Evolutionary conservation across 2,888 invertebrate species (phyloP).

Genomic region (Bugulina stolonifera): DNA sequence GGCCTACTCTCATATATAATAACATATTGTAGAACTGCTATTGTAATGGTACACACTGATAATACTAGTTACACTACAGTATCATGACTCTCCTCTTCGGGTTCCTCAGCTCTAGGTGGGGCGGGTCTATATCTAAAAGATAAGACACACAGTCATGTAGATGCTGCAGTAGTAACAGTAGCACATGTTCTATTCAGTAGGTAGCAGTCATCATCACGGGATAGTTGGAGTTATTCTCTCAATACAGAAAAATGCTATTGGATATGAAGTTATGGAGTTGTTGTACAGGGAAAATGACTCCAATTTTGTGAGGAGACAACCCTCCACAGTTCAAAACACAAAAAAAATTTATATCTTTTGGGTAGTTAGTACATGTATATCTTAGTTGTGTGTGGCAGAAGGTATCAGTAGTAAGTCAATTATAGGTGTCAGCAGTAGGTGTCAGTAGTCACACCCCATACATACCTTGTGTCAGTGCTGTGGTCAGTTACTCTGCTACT

Average conservation of each 20-base stretch:
- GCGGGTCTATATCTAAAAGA: constrained; percentile 21
- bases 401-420: too few relatives aligned
- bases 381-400: too few relatives aligned
- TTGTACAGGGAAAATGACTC: not conserved
- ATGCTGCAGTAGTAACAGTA: not conserved
- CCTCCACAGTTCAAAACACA: too few relatives aligned
- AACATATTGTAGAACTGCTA: too few relatives aligned
- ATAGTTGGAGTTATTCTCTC: too few relatives aligned
- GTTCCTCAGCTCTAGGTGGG: not conserved
- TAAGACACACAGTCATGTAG: not conserved
- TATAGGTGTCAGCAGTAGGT: too few relatives aligned
- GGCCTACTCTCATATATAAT: too few relatives aligned
- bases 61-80: constrained; percentile 11
- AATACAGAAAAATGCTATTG: not conserved
- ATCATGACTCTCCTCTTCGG: not conserved
- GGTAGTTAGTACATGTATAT: too few relatives aligned
- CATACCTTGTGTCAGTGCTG: constrained; percentile 7
- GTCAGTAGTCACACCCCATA: not conserved
- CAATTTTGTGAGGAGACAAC: too few relatives aligned
- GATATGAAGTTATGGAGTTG: not conserved
- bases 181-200: not conserved
- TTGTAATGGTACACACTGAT: too few relatives aligned
- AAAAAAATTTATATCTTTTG: too few relatives aligned
- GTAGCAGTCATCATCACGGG: too few relatives aligned
- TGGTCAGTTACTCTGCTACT: not conserved